A percentile compares a stretch with the other conserved stretches of the same genome.
phyloP scores from a whole-genome alignment of 2,797 vertebrate genomes.

The Acanthurus lineatus region DNA sequence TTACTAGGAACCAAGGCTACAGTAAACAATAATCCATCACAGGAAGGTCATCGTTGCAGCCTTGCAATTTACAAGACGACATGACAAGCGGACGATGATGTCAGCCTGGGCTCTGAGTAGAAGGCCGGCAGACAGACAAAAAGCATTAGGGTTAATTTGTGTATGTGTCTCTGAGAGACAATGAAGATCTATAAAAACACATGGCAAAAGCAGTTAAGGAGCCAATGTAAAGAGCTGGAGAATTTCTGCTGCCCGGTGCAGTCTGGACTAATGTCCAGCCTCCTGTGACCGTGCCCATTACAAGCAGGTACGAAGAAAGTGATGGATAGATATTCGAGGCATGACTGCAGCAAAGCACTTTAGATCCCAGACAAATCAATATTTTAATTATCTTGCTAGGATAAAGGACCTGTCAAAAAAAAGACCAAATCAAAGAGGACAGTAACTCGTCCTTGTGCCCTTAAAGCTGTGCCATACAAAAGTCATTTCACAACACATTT shows the following conservation, averaged over 20 bases:
- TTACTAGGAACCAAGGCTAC: constrained; percentile 42
- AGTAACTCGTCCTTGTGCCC: too few relatives aligned
- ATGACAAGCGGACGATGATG: background rate
- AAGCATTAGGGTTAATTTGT: too few relatives aligned
- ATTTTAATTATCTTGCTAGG: background rate
- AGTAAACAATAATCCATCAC: constrained; percentile 47
- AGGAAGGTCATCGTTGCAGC: constrained; percentile 15
- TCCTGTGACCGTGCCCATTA: background rate
- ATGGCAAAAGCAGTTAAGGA: too few relatives aligned
- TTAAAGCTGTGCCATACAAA: too few relatives aligned
- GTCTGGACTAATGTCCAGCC: background rate
- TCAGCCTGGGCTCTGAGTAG: constrained; percentile 8
- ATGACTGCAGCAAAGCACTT: constrained; percentile 8
- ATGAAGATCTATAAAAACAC: too few relatives aligned
- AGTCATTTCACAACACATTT: too few relatives aligned
- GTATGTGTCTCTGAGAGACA: too few relatives aligned
- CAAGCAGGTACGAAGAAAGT: background rate
- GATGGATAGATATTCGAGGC: constrained; percentile 13
- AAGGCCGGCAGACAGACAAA: constrained; percentile 21
- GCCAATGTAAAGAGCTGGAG: too few relatives aligned
- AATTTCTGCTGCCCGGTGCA: background rate
- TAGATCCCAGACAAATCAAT: constrained; percentile 12
- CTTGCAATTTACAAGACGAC: constrained; percentile 15
- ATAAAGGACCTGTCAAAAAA: background rate
- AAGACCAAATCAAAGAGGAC: background rate